Evolutionary conservation across 2,888 invertebrate species (phyloP), one percentile per base, ranked within the genome.

Genomic region (Dichetophora obliterata): DNA sequence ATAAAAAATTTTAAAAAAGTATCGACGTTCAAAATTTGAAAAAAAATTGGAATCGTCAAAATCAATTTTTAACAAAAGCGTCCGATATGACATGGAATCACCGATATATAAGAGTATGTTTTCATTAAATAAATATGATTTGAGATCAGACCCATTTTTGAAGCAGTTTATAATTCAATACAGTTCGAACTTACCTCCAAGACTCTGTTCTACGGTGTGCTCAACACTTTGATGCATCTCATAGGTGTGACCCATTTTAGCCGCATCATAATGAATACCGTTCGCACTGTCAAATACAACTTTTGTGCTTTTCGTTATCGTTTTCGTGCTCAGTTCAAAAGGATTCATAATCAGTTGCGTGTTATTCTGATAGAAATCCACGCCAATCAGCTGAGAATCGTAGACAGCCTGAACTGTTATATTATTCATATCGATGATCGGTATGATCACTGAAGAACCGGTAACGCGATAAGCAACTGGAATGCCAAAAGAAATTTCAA

Each of bases 391-490:
- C 75, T 89, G 88, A 1, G 86, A 81, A 65, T 88, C 86, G 75
- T 88, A 88, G 2, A 86, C 85, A 3, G 85, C 89, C 77, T 86
- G 88, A 78, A 89, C 82, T 59, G 82, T 86, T 8, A 89, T 84
- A 75, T 86, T 87, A 78, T 83, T 84, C n/a, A 88, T 82, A 72
- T 88, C 85, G 63, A 89, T 82, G 37, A 90, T 85, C 8, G 85
- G 85, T 43, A 88, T 85, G 6, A 84, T 83, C 8, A 83, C 82
- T 3, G 79, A 72, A 2, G 88, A 86, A 50, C 85, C 85, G 3
- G 84, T 76, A n/a, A 87, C 81, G 57, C 83, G 84, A 66, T 88
- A 89, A 0, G 88, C 86, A 0, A 89, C 85, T 3, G 89, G 89
- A 77, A 90, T 87, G 37, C 83, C 82, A 31, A 89, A 86, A 4